A percentile compares a stretch with the other conserved stretches of the same genome.
phyloP scores from a whole-genome alignment of 2,888 invertebrate species.

The Junonia oenone region DNA sequence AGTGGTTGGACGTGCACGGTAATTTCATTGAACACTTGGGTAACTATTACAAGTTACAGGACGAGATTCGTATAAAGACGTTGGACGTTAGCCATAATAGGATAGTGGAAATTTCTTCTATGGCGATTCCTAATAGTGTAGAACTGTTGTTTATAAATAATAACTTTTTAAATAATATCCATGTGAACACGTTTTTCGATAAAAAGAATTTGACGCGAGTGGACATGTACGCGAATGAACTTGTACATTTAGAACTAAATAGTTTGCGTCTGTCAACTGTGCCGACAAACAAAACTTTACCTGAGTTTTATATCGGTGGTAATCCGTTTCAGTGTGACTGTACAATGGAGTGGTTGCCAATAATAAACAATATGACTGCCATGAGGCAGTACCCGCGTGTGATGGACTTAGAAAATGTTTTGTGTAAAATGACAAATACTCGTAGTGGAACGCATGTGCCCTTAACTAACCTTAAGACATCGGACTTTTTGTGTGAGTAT shows the following conservation, averaged over 20 bases:
- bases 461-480: conserved; percentile 86
- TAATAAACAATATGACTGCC: conserved; percentile 91
- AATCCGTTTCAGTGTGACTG: conserved; percentile 97
- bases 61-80: conserved; percentile 89
- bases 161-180: conserved; percentile 89
- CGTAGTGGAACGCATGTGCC: conserved; percentile 89
- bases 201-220: conserved; percentile 91
- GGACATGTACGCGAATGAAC: conserved; percentile 93
- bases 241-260: conserved; percentile 89
- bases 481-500: conserved; percentile 95
- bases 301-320: conserved; percentile 94
- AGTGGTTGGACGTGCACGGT: conserved; percentile 94
- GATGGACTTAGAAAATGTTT: conserved; percentile 92
- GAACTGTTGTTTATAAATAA: conserved; percentile 93
- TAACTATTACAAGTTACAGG: conserved; percentile 92
- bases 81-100: conserved; percentile 94
- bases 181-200: conserved; percentile 91
- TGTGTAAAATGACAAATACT: conserved; percentile 92
- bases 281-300: conserved; percentile 85
- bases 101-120: conserved; percentile 88
- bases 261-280: conserved; percentile 88
- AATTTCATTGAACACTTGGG: conserved; percentile 93
- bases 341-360: conserved; percentile 96
- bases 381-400: conserved; percentile 91
- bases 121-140: conserved; percentile 92